These are phyloP conservation scores for Rhabdomys dilectus DNA, from an alignment of 2,113 vertebrate genomes.

Conservation along the genomic window DNA sequence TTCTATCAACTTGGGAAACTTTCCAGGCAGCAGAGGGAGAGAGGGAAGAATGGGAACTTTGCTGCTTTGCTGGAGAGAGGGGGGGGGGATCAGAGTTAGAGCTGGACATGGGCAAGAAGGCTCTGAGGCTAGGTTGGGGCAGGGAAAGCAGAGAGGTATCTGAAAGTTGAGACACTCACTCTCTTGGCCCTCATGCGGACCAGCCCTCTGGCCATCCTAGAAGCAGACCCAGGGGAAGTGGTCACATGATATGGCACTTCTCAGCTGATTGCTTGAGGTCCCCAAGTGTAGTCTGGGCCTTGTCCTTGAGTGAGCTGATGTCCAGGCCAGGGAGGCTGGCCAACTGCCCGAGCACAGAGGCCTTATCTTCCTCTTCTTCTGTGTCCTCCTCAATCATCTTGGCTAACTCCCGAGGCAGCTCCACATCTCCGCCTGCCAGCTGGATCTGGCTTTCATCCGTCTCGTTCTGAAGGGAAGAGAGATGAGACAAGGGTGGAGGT, in stretches of 20 bases:
- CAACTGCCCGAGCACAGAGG: slow-evolving; percentile 95
- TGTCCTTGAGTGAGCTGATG: slow-evolving; percentile 96
- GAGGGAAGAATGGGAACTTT: not conserved
- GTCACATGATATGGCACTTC: slow-evolving; percentile 96
- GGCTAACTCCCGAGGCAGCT: slow-evolving; percentile 95
- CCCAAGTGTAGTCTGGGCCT: slow-evolving; percentile 96
- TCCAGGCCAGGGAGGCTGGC: slow-evolving; percentile 97
- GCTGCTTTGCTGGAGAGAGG: not conserved
- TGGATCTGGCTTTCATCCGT: slow-evolving; percentile 97
- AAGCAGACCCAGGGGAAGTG: not conserved
- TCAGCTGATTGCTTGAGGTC: slow-evolving; percentile 98
- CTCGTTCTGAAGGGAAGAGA: slow-evolving; percentile 89
- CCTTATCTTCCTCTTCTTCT: slow-evolving; percentile 94
- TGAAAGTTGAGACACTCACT: not conserved
- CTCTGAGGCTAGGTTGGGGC: not conserved
- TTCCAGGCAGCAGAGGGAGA: not conserved
- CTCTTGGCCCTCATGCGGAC: not conserved
- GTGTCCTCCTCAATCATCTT: slow-evolving; percentile 99
- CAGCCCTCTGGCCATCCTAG: not conserved
- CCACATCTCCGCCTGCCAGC: slow-evolving; percentile 93
- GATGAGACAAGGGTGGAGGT: not conserved
- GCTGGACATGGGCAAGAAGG: not conserved
- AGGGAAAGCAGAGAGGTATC: not conserved
- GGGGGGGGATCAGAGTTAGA: not conserved
- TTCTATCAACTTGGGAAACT: not conserved